A percentile compares a stretch with the other conserved stretches of the same genome.
Evolutionary conservation across 2,888 invertebrate species (phyloP).

Genomic region (Eristalinus aeneus): DNA sequence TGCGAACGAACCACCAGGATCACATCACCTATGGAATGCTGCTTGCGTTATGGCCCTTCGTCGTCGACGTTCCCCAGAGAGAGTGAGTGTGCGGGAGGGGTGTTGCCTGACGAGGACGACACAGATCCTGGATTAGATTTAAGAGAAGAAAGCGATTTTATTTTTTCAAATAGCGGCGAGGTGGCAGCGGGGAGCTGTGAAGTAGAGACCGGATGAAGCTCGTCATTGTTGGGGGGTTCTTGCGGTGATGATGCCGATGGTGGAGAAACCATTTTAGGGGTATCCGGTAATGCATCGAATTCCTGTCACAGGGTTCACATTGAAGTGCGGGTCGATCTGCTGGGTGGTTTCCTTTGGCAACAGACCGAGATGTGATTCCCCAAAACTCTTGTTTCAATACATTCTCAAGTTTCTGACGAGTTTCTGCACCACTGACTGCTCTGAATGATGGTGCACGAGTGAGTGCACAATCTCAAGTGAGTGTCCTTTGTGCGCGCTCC

Average conservation of each 20-base stretch:
- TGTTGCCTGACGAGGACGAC: not conserved
- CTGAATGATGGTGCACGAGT: not conserved
- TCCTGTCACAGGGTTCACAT: not conserved
- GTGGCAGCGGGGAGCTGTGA: not conserved
- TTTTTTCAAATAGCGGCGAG: not conserved
- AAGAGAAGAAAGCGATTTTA: not conserved
- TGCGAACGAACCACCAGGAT: slow-evolving; percentile 31
- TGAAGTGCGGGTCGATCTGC: not conserved
- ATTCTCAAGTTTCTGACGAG: not conserved
- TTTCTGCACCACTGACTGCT: not conserved
- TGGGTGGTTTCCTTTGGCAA: not conserved
- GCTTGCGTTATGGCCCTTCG: slow-evolving; percentile 7
- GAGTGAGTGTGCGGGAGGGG: not conserved
- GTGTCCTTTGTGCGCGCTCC: not conserved
- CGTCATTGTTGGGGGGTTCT: not conserved
- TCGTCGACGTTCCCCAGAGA: not conserved
- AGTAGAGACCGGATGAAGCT: not conserved
- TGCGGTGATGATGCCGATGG: not conserved
- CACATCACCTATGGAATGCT: slow-evolving; percentile 36
- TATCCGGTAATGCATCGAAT: not conserved
- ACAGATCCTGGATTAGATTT: slow-evolving; percentile 41
- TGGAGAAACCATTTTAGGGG: not conserved
- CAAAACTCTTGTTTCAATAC: not conserved
- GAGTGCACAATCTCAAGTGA: not conserved
- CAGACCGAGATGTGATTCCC: not conserved